phyloP scores from a whole-genome alignment of 30 jellyfish, hydroid and myxozoan species.

The Cassiopea xamachana region DNA sequence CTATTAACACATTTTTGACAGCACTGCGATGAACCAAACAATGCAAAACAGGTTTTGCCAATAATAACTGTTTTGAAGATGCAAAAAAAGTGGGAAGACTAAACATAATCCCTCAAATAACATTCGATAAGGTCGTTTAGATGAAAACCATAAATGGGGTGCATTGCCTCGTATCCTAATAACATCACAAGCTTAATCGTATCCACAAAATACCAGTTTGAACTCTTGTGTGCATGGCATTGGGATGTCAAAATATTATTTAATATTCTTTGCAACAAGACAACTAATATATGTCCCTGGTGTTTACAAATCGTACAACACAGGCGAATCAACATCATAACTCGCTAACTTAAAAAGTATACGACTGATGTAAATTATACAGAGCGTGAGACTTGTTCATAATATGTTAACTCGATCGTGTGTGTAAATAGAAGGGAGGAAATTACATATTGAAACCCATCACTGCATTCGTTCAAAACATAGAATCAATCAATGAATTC shows the following conservation, averaged over 20 bases:
- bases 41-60: too few species aligned
- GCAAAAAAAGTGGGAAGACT: too few species aligned
- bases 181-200: too few species aligned
- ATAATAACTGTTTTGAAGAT: too few species aligned
- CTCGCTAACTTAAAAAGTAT: constrained; percentile 8
- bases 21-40: too few species aligned
- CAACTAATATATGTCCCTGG: neutral
- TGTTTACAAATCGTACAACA: neutral
- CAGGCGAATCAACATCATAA: neutral
- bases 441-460: too few species aligned
- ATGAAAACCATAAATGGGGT: neutral
- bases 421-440: neutral
- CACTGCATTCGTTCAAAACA: too few species aligned
- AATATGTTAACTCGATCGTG: neutral
- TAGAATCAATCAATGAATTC: too few species aligned
- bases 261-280: neutral
- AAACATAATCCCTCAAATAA: too few species aligned
- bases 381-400: constrained; percentile 1
- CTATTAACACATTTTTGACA: too few species aligned
- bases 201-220: too few species aligned
- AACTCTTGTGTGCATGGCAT: neutral
- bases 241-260: neutral
- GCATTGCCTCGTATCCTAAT: neutral
- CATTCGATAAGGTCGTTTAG: too few species aligned
- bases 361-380: neutral